phyloP scores from a whole-genome alignment of 2,888 invertebrate species.

The Synergus japonicus region DNA sequence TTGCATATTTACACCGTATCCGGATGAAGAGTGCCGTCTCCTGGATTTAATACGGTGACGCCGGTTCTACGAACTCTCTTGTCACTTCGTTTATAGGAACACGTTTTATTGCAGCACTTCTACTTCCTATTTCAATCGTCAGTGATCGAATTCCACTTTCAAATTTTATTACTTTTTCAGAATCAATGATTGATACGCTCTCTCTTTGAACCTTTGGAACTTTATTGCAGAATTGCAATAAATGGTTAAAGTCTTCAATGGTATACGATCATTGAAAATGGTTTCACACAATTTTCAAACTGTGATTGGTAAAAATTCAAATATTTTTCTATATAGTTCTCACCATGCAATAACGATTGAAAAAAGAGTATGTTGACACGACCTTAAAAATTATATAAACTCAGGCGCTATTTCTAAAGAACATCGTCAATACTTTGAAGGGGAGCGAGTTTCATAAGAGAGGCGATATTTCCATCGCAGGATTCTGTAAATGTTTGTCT shows the following conservation, averaged over 20 bases:
- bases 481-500: slow-evolving; percentile 26
- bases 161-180: slow-evolving; percentile 28
- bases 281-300: no score
- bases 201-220: background rate
- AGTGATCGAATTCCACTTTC: slow-evolving; percentile 20
- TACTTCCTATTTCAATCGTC: slow-evolving; percentile 6
- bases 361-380: background rate
- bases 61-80: slow-evolving; percentile 37
- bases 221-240: background rate
- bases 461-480: slow-evolving; percentile 2
- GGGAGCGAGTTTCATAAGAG: background rate
- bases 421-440: slow-evolving; percentile 1
- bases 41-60: slow-evolving; percentile 62
- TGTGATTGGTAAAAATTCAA: no score
- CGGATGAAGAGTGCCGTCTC: slow-evolving; percentile 63
- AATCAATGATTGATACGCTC: slow-evolving; percentile 19
- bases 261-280: no score
- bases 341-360: no score
- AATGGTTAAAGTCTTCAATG: no score
- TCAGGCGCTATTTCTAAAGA: background rate
- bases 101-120: slow-evolving; percentile 35
- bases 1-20: slow-evolving; percentile 65
- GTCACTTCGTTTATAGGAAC: slow-evolving; percentile 33
- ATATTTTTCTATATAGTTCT: no score
- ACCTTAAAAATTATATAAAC: slow-evolving; percentile 22